Percentiles rank a stretch among this genome's conserved stretches.
Conservation (phyloP, 2,888 invertebrate species). For the Eristalis tenax region DNA sequence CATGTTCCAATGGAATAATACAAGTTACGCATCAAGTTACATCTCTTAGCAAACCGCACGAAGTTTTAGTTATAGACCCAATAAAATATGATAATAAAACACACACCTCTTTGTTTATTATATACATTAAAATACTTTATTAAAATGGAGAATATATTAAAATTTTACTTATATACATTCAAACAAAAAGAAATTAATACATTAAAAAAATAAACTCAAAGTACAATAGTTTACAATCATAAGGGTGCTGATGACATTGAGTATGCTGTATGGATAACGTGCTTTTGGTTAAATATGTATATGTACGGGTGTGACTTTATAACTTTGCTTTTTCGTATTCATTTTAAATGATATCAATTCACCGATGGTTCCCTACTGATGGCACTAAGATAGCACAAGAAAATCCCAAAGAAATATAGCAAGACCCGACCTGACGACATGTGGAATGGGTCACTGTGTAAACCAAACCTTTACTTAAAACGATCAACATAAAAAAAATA, state of each 20-base stretch:
- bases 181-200: constrained; percentile 46
- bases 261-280: constrained; percentile 19
- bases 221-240: constrained; percentile 33
- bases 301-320: constrained; percentile 17
- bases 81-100: too few species aligned
- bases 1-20: too few species aligned
- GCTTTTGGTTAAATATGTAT: constrained; percentile 51
- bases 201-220: constrained; percentile 39
- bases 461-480: constrained; percentile 33
- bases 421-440: not conserved
- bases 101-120: constrained; percentile 2
- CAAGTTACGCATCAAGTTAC: too few species aligned
- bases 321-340: not conserved
- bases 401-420: constrained; percentile 6
- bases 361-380: constrained; percentile 46
- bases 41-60: too few species aligned
- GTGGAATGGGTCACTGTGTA: not conserved
- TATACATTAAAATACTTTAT: constrained; percentile 66
- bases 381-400: constrained; percentile 60
- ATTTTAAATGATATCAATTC: constrained; percentile 25
- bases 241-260: constrained; percentile 27
- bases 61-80: too few species aligned
- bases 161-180: constrained; percentile 66
- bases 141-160: constrained; percentile 68
- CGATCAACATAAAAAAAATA: constrained; percentile 38